phyloP scores from a whole-genome alignment of 2,888 invertebrate species.

The Homarus gammarus region DNA sequence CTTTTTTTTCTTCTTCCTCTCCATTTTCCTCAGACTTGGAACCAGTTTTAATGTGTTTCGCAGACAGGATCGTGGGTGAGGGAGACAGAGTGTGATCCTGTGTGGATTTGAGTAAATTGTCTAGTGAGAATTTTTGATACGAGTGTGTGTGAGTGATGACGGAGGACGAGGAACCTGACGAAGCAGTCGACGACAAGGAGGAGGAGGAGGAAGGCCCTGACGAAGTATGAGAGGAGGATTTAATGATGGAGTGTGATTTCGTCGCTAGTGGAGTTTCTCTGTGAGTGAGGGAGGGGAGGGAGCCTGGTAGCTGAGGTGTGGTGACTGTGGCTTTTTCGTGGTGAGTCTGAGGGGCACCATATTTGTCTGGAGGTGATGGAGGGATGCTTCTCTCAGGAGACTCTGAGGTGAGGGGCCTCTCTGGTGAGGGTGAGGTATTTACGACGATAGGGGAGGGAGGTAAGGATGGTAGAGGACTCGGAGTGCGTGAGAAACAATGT shows the following conservation, averaged over 20 bases:
- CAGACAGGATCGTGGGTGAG: not conserved
- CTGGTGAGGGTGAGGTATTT: not conserved
- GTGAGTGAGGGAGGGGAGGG: not conserved
- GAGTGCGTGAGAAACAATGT: not conserved
- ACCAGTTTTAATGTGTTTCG: not conserved
- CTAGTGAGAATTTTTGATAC: slow-evolving; percentile 3
- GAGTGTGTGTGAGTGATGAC: not conserved
- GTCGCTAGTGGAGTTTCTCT: not conserved
- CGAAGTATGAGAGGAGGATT: not conserved
- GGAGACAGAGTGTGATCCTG: not conserved
- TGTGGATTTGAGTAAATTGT: not conserved
- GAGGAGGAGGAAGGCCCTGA: not conserved
- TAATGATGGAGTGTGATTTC: not conserved
- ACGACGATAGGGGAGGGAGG: not conserved
- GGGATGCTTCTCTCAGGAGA: not conserved
- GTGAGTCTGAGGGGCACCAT: not conserved
- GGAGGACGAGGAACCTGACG: not conserved
- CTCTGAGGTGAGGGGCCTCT: not conserved
- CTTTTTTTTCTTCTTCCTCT: too few relatives aligned
- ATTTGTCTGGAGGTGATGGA: not conserved
- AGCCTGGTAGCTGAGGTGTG: not conserved
- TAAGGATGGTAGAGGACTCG: not conserved
- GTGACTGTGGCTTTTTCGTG: not conserved
- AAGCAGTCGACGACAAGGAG: not conserved
- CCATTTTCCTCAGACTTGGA: not conserved